Evolutionary conservation across 2,113 vertebrate species (phyloP).

Genomic region (Ameiurus melas): DNA sequence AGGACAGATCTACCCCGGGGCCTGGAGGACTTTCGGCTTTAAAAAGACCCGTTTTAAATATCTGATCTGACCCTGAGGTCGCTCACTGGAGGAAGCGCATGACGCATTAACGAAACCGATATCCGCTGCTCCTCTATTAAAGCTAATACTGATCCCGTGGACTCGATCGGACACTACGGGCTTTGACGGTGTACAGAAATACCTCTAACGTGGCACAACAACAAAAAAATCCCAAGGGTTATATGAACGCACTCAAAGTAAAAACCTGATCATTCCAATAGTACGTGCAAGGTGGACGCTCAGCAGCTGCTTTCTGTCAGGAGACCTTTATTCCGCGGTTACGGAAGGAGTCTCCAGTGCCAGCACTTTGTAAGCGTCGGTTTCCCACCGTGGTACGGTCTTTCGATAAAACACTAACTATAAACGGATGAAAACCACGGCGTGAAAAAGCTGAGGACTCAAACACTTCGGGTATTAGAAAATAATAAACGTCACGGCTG

Average conservation of each 20-base stretch:
- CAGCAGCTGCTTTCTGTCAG: neutral
- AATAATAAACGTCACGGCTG: neutral
- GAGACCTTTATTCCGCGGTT: neutral
- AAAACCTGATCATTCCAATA: neutral
- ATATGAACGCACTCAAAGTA: neutral
- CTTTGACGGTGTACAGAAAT: conserved; percentile 6
- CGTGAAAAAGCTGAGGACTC: no score
- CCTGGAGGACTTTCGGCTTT: conserved; percentile 24
- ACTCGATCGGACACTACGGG: conserved; percentile 22
- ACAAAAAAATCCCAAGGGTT: neutral
- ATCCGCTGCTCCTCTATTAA: conserved; percentile 24
- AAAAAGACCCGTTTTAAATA: neutral
- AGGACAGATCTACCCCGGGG: conserved; percentile 8
- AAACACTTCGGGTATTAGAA: neutral
- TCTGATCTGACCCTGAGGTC: neutral
- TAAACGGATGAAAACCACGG: no score
- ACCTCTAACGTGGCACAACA: neutral
- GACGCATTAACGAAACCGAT: conserved; percentile 12
- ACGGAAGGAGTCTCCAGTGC: neutral
- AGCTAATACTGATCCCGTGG: conserved; percentile 41
- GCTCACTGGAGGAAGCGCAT: neutral
- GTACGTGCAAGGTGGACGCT: neutral
- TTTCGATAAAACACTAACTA: neutral
- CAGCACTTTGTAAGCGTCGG: neutral
- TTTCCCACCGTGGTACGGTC: neutral